phyloP scores from a whole-genome alignment of 2,888 invertebrate species.

The Andrena camellia region DNA sequence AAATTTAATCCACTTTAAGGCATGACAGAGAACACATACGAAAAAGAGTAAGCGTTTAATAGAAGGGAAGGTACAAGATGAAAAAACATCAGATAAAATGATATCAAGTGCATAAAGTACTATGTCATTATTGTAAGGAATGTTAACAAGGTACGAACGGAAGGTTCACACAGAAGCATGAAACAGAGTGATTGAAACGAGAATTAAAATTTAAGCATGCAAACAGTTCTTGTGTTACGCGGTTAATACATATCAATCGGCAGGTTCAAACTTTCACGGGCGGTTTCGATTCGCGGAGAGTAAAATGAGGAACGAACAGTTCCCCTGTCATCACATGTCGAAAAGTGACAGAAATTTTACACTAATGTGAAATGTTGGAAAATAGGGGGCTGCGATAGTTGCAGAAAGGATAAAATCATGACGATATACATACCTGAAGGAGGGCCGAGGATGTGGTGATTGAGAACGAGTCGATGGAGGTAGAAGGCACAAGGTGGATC shows the following conservation, averaged over 20 bases:
- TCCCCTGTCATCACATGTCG: neutral
- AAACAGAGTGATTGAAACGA: neutral
- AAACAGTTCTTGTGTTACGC: neutral
- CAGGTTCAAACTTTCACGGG: slow-evolving; percentile 35
- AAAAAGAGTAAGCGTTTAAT: neutral
- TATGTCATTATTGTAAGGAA: neutral
- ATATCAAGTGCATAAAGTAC: neutral
- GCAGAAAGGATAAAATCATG: neutral
- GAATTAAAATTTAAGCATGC: neutral
- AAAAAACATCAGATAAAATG: slow-evolving; percentile 30
- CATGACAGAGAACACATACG: neutral
- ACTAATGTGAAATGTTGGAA: neutral
- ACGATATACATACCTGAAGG: slow-evolving; percentile 48
- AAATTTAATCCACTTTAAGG: neutral
- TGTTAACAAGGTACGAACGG: neutral
- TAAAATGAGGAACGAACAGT: neutral
- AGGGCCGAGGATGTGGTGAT: slow-evolving; percentile 29
- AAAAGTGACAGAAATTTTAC: slow-evolving; percentile 10
- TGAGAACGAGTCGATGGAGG: slow-evolving; percentile 37
- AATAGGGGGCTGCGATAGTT: neutral
- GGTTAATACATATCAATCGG: neutral
- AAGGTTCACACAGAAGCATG: neutral
- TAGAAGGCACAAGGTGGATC: slow-evolving; percentile 51
- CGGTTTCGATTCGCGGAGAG: neutral
- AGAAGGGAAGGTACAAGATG: neutral